Conservation (phyloP, 2,113 vertebrate genomes). For the Brachionichthys hirsutus region DNA sequence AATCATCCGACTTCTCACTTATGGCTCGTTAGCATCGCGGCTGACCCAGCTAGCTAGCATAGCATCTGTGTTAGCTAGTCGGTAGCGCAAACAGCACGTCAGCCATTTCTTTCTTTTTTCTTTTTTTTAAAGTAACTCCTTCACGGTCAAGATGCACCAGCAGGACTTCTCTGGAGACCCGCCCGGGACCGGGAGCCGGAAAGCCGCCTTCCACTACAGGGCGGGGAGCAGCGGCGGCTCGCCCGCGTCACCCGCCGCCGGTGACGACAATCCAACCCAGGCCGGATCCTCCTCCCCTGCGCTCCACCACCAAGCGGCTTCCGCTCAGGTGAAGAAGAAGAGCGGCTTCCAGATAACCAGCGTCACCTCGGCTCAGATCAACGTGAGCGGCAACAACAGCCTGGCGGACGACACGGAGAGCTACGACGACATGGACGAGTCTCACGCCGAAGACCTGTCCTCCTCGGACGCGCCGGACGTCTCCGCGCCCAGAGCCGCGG, state of each 20-base stretch:
- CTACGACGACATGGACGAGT: constrained; percentile 96
- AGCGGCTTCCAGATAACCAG: constrained; percentile 98
- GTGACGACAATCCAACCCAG: constrained; percentile 78
- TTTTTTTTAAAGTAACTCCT: neutral
- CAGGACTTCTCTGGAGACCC: constrained; percentile 86
- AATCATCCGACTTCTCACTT: constrained; percentile 58
- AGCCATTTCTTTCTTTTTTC: constrained; percentile 5
- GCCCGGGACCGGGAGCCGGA: constrained; percentile 80
- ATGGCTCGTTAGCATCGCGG: constrained; percentile 66
- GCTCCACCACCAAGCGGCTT: constrained; percentile 83
- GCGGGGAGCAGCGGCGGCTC: constrained; percentile 83
- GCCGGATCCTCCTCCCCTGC: constrained; percentile 79
- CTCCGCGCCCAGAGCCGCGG: constrained; percentile 88
- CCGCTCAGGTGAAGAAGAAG: constrained; percentile 94
- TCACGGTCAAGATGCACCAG: constrained; percentile 85
- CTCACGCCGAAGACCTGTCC: constrained; percentile 94
- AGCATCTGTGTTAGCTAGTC: constrained; percentile 39
- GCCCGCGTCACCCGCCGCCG: constrained; percentile 55
- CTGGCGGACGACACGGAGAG: constrained; percentile 96
- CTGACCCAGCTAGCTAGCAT: constrained; percentile 54
- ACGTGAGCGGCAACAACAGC: constrained; percentile 94
- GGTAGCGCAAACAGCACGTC: constrained; percentile 6
- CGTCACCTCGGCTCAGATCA: constrained; percentile 92
- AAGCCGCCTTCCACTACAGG: constrained; percentile 83
- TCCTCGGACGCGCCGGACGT: constrained; percentile 95